phyloP scores from a whole-genome alignment of 2,888 invertebrate genomes.

The Bembecia ichneumoniformis region DNA sequence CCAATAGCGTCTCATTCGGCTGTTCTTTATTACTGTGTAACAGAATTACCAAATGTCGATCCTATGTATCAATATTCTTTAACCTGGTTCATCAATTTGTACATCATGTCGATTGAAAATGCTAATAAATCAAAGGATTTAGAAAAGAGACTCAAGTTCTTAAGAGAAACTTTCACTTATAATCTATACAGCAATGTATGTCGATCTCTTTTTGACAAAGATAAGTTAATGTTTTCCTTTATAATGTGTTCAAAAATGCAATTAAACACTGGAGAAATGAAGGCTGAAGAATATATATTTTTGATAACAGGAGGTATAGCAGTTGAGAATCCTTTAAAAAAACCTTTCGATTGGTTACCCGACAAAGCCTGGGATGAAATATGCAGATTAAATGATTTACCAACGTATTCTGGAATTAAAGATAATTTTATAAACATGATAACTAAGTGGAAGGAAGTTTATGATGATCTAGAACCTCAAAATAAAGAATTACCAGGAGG shows the following conservation, averaged over 20 bases:
- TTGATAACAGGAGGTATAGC: conserved; percentile 83
- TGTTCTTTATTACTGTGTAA: conserved; percentile 85
- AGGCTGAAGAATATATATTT: conserved; percentile 76
- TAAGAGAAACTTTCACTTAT: conserved; percentile 83
- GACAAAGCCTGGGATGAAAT: conserved; percentile 86
- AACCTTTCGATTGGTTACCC: conserved; percentile 80
- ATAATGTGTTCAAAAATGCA: conserved; percentile 82
- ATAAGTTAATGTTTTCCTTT: conserved; percentile 87
- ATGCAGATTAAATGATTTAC: conserved; percentile 74
- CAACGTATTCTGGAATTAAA: conserved; percentile 67
- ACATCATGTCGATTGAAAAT: conserved; percentile 82
- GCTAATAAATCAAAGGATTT: conserved; percentile 80
- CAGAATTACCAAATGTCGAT: conserved; percentile 86
- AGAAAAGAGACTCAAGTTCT: conserved; percentile 77
- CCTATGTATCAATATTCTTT: conserved; percentile 93
- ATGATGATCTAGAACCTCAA: conserved; percentile 78
- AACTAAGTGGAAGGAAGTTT: conserved; percentile 76
- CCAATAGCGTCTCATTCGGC: conserved; percentile 86
- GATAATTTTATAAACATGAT: conserved; percentile 66
- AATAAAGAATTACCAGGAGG: conserved; percentile 72
- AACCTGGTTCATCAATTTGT: conserved; percentile 88
- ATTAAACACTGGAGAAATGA: conserved; percentile 71
- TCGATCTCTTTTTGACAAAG: conserved; percentile 87
- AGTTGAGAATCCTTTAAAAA: conserved; percentile 75
- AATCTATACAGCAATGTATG: conserved; percentile 87